Percentiles rank a stretch among this genome's conserved stretches.
Evolutionary conservation across 2,888 invertebrate species (phyloP).

Genomic region (Phragmatobia fuliginosa): DNA sequence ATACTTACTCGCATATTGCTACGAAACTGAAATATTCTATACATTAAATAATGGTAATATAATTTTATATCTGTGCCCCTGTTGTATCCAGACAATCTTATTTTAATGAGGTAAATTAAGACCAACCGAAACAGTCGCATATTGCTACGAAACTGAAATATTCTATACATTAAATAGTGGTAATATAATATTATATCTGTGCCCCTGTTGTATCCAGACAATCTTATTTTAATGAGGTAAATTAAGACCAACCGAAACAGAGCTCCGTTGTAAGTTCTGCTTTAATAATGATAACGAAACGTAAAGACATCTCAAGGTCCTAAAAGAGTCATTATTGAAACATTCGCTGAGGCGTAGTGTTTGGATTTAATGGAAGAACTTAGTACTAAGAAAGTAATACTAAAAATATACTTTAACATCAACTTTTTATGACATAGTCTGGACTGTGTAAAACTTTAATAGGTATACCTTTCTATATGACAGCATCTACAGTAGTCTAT

Average conservation of each 20-base stretch:
- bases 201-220: neutral
- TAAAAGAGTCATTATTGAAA: constrained; percentile 13
- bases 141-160: neutral
- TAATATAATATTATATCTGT: neutral
- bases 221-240: neutral
- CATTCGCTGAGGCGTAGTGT: constrained; percentile 9
- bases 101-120: neutral
- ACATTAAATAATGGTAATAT: neutral
- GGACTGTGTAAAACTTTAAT: neutral
- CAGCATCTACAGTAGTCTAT: neutral
- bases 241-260: neutral
- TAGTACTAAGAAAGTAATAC: neutral
- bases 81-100: neutral
- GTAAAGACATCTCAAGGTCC: constrained; percentile 21
- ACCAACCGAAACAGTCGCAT: neutral
- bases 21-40: neutral
- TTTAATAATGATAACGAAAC: constrained; percentile 16
- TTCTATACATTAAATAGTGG: neutral
- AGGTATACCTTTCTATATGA: neutral
- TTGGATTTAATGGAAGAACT: constrained; percentile 10
- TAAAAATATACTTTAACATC: no score
- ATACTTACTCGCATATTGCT: neutral
- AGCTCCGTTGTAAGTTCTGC: neutral
- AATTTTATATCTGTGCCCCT: neutral
- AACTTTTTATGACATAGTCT: neutral